These are phyloP conservation scores for Orgyia antiqua DNA, from an alignment of 2,888 invertebrate genomes.

Conservation along the genomic window DNA sequence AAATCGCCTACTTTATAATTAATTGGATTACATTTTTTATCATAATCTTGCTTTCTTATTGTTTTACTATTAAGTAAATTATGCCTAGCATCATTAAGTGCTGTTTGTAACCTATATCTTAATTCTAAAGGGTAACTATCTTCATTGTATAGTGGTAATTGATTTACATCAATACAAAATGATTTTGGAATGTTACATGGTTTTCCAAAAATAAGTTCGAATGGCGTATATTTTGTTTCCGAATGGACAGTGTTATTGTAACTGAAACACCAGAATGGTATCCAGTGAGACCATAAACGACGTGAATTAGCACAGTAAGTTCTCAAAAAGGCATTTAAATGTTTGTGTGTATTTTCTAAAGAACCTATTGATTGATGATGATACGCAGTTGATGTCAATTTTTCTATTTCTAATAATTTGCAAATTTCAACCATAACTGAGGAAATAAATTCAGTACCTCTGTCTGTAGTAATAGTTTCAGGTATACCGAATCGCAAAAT, in stretches of 20 bases:
- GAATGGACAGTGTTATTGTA: not conserved
- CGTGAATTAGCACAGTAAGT: not conserved
- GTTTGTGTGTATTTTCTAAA: conserved; percentile 7
- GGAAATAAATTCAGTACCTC: conserved; percentile 7
- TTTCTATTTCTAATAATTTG: conserved; percentile 11
- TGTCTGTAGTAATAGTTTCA: conserved; percentile 4
- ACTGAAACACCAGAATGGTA: not conserved
- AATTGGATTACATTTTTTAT: not conserved
- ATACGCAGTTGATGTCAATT: conserved; percentile 13
- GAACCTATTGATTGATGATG: conserved; percentile 12
- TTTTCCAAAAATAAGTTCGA: conserved; percentile 5
- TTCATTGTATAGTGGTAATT: too few relatives aligned
- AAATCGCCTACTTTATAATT: not conserved
- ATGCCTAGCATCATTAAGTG: too few relatives aligned
- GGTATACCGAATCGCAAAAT: conserved; percentile 7
- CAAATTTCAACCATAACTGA: conserved; percentile 11
- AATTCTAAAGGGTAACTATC: too few relatives aligned
- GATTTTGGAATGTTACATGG: too few relatives aligned
- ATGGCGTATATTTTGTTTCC: not conserved
- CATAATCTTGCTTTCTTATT: not conserved
- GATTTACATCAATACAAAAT: too few relatives aligned
- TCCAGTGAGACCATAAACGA: not conserved
- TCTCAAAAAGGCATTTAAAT: not conserved
- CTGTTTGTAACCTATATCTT: too few relatives aligned
- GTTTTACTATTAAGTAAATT: too few relatives aligned